Base-by-base conservation (phyloP, 2,888 invertebrate species). In the Griposia aprilina region DNA sequence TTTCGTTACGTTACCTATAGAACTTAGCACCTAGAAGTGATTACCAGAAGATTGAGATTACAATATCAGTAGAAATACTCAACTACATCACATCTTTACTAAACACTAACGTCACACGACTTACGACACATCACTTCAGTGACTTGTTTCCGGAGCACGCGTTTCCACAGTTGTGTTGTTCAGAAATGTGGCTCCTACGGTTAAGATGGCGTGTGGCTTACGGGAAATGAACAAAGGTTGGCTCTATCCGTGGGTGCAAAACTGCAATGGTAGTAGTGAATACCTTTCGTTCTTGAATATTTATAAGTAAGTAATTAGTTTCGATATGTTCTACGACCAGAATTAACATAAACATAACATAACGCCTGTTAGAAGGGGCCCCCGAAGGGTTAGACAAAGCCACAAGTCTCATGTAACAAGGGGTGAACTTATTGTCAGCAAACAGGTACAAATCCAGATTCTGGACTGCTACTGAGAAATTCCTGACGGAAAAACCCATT, bases 141-240 rank as follows among this genome's bases (percentile, higher is more conserved):
- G 26, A 41, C 26, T 60, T 26, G 23, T 50, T 23, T 60, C 60
- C 60, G 41, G 50, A 26, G 72, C 59, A 75, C 11, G 23, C 41
- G 50, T 50, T 50, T 72, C 72, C 72, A 17, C 36, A 50, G 13
- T 57, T 50, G 26, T 72, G 50, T 50, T 41, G 59, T 36, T 36
- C 36, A 50, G 48, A 10, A 66, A 60, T 50, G 26, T 60, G 41
- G 50, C 50, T 60, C 23, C 10, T 75, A 72, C 17, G 73, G 74
- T 72, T 60, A 73, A 60, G 73, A 75, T 73, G 73, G 50, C 75
- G 50, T 15, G 11, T 36, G 30, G 48, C 48, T 59, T n/a, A 26
- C n/a, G 59, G 48, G 17, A 71, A 72, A 72, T 71, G 2, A 74
- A 72, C n/a, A 72, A 72, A 8, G n/a, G 68, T 67, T 70, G 10